phyloP scores from a whole-genome alignment of 2,797 vertebrate species.

The Sphenopsis melanotis region DNA sequence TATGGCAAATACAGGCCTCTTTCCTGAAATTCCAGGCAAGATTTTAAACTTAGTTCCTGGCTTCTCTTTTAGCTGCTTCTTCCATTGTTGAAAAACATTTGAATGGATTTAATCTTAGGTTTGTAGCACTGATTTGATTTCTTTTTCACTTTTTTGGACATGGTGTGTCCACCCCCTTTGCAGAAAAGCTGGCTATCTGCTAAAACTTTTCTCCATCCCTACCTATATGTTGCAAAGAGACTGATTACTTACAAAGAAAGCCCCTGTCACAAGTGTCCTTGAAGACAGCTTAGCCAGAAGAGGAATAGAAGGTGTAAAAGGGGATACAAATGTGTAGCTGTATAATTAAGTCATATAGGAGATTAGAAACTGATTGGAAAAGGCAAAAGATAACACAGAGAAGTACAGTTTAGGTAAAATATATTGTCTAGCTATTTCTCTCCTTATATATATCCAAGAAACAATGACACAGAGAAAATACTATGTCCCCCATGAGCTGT shows the following conservation, averaged over 20 bases:
- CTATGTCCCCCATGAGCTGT: neutral
- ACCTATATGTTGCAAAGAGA: neutral
- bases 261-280: neutral
- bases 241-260: neutral
- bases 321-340: neutral
- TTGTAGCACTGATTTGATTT: neutral
- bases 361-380: neutral
- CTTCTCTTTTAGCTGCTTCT: neutral
- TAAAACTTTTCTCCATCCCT: neutral
- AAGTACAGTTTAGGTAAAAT: neutral
- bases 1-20: neutral
- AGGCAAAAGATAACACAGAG: neutral
- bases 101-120: neutral
- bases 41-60: neutral
- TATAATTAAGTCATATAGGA: neutral
- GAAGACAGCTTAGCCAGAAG: neutral
- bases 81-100: neutral
- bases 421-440: neutral
- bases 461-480: neutral
- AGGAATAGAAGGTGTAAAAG: neutral
- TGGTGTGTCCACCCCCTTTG: neutral
- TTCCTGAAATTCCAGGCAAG: neutral
- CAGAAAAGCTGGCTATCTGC: neutral
- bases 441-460: constrained; percentile 9
- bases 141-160: neutral